Percentiles rank a stretch among this genome's conserved stretches.
Evolutionary conservation across 2,797 vertebrate species (phyloP).

Genomic region (Gambusia yucatana): DNA sequence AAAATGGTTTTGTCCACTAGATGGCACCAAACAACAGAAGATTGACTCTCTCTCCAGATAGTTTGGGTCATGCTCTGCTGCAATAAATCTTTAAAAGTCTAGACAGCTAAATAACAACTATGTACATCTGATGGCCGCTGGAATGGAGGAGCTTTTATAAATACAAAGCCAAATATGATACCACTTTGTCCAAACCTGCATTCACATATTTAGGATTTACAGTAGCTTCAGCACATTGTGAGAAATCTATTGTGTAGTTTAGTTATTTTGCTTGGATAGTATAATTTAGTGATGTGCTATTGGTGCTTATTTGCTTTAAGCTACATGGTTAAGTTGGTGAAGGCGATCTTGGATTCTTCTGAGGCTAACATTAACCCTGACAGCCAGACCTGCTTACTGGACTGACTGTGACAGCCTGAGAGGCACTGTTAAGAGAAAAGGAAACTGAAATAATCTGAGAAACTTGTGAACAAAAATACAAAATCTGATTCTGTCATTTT

Average conservation of each 20-base stretch:
- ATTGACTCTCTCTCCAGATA: slow-evolving; percentile 19
- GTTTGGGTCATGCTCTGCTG: slow-evolving; percentile 60
- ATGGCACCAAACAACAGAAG: slow-evolving; percentile 49
- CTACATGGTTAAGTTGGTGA: slow-evolving; percentile 43
- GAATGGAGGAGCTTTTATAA: slow-evolving; percentile 53
- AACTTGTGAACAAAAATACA: slow-evolving; percentile 2
- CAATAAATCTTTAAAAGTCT: slow-evolving; percentile 61
- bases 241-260: slow-evolving; percentile 18
- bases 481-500: slow-evolving; percentile 16
- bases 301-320: slow-evolving; percentile 37
- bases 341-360: slow-evolving; percentile 27
- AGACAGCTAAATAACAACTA: slow-evolving; percentile 68
- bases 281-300: slow-evolving; percentile 17
- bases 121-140: slow-evolving; percentile 71
- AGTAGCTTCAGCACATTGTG: slow-evolving; percentile 72
- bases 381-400: slow-evolving; percentile 54
- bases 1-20: slow-evolving; percentile 64
- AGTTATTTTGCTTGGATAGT: slow-evolving; percentile 13
- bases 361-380: slow-evolving; percentile 50
- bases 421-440: slow-evolving; percentile 67
- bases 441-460: not conserved
- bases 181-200: slow-evolving; percentile 24
- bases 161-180: slow-evolving; percentile 50
- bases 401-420: slow-evolving; percentile 66
- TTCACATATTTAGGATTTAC: slow-evolving; percentile 59